Conservation (phyloP, 2,888 invertebrate genomes). For the Busseola fusca region DNA sequence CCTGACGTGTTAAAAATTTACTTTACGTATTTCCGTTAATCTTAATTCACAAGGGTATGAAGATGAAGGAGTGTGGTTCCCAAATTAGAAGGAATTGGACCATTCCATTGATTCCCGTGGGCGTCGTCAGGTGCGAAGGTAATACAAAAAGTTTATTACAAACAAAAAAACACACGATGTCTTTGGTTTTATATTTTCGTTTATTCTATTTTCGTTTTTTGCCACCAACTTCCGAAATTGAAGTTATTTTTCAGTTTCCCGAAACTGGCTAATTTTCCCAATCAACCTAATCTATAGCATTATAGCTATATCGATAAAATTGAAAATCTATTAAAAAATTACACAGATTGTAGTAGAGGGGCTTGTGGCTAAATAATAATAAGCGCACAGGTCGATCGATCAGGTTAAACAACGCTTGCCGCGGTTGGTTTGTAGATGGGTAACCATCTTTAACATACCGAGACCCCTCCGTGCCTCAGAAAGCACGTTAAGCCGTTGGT, state of each 20-base stretch:
- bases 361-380: no score
- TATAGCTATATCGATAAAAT: no score
- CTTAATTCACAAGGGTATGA: conserved; percentile 38
- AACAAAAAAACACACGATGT: neutral
- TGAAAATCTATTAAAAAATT: no score
- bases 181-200: neutral
- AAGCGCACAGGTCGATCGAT: no score
- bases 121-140: conserved; percentile 31
- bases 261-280: no score
- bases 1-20: conserved; percentile 25
- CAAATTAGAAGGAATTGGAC: conserved; percentile 36
- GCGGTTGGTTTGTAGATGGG: no score
- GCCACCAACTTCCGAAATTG: neutral
- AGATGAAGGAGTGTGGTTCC: conserved; percentile 15
- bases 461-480: no score
- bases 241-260: neutral
- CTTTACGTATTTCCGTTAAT: conserved; percentile 22
- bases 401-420: no score
- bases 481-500: no score
- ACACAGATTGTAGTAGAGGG: no score
- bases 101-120: conserved; percentile 31
- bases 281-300: no score
- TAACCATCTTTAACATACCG: no score
- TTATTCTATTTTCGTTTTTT: neutral
- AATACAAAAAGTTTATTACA: conserved; percentile 15